Conservation (phyloP, 2,797 vertebrate genomes). For the Merluccius polli region DNA sequence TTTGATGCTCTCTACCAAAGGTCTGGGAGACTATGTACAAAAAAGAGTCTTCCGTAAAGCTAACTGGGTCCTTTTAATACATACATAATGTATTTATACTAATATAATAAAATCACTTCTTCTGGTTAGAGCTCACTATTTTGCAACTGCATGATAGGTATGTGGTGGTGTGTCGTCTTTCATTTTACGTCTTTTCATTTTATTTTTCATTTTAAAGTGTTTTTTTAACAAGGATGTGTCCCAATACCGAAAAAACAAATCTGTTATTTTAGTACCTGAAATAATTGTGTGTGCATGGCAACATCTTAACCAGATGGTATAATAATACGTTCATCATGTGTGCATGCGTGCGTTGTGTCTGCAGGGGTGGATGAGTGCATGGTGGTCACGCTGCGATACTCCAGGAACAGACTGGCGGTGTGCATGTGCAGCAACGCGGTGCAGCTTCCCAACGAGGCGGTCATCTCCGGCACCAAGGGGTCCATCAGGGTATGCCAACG, state of each 20-base stretch:
- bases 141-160: no score
- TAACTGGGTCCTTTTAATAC: not conserved
- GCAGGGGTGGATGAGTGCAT: slow-evolving; percentile 80
- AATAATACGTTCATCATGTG: not conserved
- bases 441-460: slow-evolving; percentile 66
- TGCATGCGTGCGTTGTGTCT: slow-evolving; percentile 6
- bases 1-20: no score
- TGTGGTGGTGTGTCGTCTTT: no score
- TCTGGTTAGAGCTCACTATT: not conserved
- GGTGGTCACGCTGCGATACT: slow-evolving; percentile 76
- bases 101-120: not conserved
- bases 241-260: not conserved
- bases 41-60: no score
- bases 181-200: no score
- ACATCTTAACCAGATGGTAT: not conserved
- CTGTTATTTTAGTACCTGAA: not conserved
- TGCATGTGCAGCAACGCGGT: slow-evolving; percentile 67
- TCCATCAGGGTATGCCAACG: not conserved
- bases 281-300: not conserved
- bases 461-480: slow-evolving; percentile 76
- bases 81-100: not conserved
- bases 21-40: no score
- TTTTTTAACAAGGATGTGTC: no score
- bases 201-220: no score
- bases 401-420: slow-evolving; percentile 72